Percentiles rank a stretch among this genome's conserved stretches.
phyloP scores from a whole-genome alignment of 2,113 vertebrate species.

The Xyrauchen texanus region DNA sequence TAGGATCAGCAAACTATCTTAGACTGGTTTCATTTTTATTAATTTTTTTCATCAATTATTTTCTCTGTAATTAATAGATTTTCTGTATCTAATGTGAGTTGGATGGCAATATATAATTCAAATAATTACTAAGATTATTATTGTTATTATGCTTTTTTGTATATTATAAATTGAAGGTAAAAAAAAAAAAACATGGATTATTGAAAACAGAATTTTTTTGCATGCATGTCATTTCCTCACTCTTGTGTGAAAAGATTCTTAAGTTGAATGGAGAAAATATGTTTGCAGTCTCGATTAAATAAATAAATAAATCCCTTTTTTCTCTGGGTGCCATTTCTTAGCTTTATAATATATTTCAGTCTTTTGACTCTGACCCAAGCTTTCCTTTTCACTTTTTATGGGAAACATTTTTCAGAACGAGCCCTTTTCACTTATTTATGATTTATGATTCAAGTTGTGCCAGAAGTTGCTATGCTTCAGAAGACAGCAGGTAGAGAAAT shows the following conservation, averaged over 20 bases:
- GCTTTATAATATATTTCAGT: background rate
- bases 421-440: constrained; percentile 11
- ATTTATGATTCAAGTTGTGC: background rate
- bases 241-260: background rate
- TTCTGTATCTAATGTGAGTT: too few relatives aligned
- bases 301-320: background rate
- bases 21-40: too few relatives aligned
- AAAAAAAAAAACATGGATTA: background rate
- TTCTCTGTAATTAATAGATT: too few relatives aligned
- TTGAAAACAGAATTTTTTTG: background rate
- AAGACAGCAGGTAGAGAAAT: background rate
- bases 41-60: too few relatives aligned
- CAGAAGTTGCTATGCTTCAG: constrained; percentile 18
- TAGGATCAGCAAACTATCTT: too few relatives aligned
- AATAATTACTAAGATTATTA: too few relatives aligned
- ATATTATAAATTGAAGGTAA: background rate
- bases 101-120: too few relatives aligned
- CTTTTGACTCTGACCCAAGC: background rate
- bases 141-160: too few relatives aligned
- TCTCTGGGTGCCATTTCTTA: background rate
- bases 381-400: constrained; percentile 1
- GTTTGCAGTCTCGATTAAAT: background rate
- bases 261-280: background rate
- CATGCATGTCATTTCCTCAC: background rate
- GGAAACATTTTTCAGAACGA: background rate